Base-by-base conservation (phyloP, 23 tunicate genomes). In the Styela plicata region DNA sequence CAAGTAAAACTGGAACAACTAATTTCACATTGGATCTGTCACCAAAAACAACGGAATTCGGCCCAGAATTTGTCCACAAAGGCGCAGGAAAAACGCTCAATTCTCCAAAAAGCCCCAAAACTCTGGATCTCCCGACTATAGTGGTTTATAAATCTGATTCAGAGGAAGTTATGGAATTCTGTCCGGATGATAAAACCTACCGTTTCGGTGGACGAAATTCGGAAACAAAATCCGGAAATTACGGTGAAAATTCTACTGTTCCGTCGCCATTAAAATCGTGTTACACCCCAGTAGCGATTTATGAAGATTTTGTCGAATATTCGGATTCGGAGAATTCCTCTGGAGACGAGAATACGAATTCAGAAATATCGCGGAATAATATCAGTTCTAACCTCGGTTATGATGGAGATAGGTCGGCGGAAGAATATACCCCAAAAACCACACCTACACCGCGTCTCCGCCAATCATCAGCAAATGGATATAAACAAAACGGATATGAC, bases 241-340 rank as follows among this genome's bases (percentile, higher is more conserved):
- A 28, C 37, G 77, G 13, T 71, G 36, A 34, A 71, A 27, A 34
- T 3, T 21, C 34, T 36, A 19, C 34, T 17, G 77, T 71, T 27
- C 77, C 77, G 35, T 71, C 77, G 17, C 77, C 77, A 27, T 29
- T 71, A 18, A 71, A 71, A 71, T 71, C 77, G 34, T 71, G 77
- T 71, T 71, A 71, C 77, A 28, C 77, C 13, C 77, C 77, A 7
- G 77, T 32, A 19, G 37, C 77, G 13, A 32, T 34, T 33, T 71
- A 71, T 32, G 77, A 71, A 33, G 77, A 71, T 34, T 32, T 71
- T 22, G 77, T 71, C 77, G 77, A 71, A 30, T 71, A 71, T 71
- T 71, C 77, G 23, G 77, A 71, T 34, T 71, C 34, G 32, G 77
- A 71, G 13, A 71, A 71, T 32, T 71, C 77, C 3, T 71, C 77